phyloP scores from a whole-genome alignment of 30 jellyfish, hydroid and myxozoan genomes.

The Chironex yamaguchii region DNA sequence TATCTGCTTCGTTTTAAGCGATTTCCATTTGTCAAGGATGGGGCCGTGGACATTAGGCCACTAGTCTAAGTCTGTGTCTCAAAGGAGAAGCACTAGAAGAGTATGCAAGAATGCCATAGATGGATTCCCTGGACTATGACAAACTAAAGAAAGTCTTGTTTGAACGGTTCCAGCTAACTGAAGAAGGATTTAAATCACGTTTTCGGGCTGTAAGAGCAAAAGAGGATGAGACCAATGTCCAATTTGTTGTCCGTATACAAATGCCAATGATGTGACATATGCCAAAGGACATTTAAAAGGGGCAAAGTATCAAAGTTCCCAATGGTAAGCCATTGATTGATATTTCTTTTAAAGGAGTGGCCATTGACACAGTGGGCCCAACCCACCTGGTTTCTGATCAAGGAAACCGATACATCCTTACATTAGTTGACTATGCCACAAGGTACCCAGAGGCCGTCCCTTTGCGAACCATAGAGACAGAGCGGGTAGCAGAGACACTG shows the following conservation, averaged over 20 bases:
- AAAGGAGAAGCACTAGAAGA: conserved; percentile 68
- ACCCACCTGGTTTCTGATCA: no score
- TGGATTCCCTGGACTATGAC: conserved; percentile 50
- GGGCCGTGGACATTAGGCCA: conserved; percentile 54
- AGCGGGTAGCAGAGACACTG: conserved; percentile 5
- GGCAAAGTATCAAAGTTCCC: background rate
- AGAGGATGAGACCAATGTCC: conserved; percentile 51
- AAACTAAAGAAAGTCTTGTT: conserved; percentile 55
- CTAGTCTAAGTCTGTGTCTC: conserved; percentile 40
- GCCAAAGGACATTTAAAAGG: conserved; percentile 18
- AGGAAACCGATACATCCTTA: background rate
- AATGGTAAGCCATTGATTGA: conserved; percentile 22
- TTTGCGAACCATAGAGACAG: conserved; percentile 6
- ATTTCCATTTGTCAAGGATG: conserved; percentile 64
- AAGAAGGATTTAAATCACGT: conserved; percentile 42
- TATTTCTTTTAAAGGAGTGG: conserved; percentile 10
- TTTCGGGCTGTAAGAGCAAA: conserved; percentile 47
- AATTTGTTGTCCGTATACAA: conserved; percentile 37
- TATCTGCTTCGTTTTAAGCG: conserved; percentile 64
- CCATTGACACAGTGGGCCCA: conserved; percentile 21
- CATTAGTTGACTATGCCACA: conserved; percentile 21
- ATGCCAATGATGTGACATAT: conserved; percentile 5
- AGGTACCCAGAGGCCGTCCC: conserved; percentile 48
- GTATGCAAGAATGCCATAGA: conserved; percentile 54
- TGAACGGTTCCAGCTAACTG: conserved; percentile 40